Evolutionary conservation across 2,113 vertebrate species (phyloP).

Genomic region (Cryptoleucopteryx plumbea): DNA sequence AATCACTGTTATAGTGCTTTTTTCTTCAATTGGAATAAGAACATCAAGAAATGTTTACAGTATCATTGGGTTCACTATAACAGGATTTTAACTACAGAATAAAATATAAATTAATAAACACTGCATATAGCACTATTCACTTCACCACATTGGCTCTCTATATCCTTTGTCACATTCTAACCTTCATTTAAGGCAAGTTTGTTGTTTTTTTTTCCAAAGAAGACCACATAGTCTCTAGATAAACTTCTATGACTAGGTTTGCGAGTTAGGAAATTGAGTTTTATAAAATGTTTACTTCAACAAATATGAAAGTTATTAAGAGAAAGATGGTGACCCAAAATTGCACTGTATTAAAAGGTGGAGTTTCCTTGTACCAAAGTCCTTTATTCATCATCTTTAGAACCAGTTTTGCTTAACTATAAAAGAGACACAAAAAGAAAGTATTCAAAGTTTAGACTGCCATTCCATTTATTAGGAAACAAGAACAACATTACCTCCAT

Average conservation of each 20-base stretch:
- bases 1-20: constrained; percentile 28
- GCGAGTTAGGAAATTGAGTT: constrained; percentile 43
- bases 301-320: constrained; percentile 29
- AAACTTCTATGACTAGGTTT: constrained; percentile 36
- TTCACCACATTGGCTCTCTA: constrained; percentile 7
- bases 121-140: constrained; percentile 7
- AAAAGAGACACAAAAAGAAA: constrained; percentile 67
- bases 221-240: constrained; percentile 29
- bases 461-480: constrained; percentile 36
- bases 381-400: constrained; percentile 87
- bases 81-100: constrained; percentile 50
- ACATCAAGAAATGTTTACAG: constrained; percentile 29
- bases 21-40: background rate
- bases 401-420: constrained; percentile 94
- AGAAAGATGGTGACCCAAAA: constrained; percentile 55
- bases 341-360: constrained; percentile 56
- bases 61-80: constrained; percentile 26
- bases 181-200: constrained; percentile 73
- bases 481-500: constrained; percentile 10
- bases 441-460: constrained; percentile 28
- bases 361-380: constrained; percentile 44
- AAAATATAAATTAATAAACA: constrained; percentile 56
- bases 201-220: constrained; percentile 7
- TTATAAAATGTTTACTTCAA: constrained; percentile 68
- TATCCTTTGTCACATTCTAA: constrained; percentile 37